Evolutionary conservation across 2,888 invertebrate species (phyloP), one percentile per base, ranked within the genome.

Genomic region (Dioctria linearis): DNA sequence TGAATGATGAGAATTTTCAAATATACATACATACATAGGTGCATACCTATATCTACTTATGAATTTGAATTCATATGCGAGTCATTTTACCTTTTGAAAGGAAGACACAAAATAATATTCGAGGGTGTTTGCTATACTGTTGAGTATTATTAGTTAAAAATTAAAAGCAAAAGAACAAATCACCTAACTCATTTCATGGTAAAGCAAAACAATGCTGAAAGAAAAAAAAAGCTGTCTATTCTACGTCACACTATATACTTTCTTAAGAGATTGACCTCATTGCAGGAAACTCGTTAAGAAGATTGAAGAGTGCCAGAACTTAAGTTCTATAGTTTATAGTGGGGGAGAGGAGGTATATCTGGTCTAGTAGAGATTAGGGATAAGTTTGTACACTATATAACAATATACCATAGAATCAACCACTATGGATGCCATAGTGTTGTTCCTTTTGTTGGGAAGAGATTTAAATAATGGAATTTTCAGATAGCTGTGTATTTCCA

Each of bases 401-500:
- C 25, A 25, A 25, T 25, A 2, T 25, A 25, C 25, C 25, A 25
- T 25, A 25, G 25, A 25, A 73, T 4, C 57, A 57, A 73, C 43
- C 51, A 25, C 25, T 25, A 25, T 25, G 25, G 25, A 25, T 25
- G 25, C 25, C 25, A 25, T 25, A 25, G 25, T 25, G 25, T 25
- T 25, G 25, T 25, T 25, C 25, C 5, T 73, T 42, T 9, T 40
- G 54, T 42, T 73, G 40, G 2, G 57, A 40, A 57, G 37, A 11
- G 59, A 25, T 25, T 73, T 73, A 57, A 73, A 57, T 57, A 73
- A 73, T 73, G 73, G 57, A 37, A 5, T 13, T 73, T 37, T 40
- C 59, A 73, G 73, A 73, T 39, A 73, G 13, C 73, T 54, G 5
- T n/a, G 73, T 25, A 57, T 42, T 73, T 73, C 37, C 39, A 73